Percentiles rank a stretch among this genome's conserved stretches.
These are phyloP conservation scores for Esox masquinongy DNA, from an alignment of 2,797 vertebrate species.

Conservation along the genomic window DNA sequence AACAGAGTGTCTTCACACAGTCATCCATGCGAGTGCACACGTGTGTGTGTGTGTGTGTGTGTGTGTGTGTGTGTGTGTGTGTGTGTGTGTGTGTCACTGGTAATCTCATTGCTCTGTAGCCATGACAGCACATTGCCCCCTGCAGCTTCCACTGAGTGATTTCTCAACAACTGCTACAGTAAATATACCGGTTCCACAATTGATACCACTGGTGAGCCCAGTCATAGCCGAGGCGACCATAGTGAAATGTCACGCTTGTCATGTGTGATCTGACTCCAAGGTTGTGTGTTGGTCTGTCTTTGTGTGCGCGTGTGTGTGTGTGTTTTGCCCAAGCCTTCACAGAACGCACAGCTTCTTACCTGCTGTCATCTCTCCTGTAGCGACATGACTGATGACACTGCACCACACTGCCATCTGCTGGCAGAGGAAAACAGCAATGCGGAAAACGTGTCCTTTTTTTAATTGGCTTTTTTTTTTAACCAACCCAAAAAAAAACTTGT, in stretches of 20 bases:
- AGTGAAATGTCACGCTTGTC: constrained; percentile 63
- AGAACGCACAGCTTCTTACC: constrained; percentile 5
- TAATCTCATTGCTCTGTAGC: constrained; percentile 6
- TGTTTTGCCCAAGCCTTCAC: constrained; percentile 11
- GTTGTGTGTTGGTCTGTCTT: constrained; percentile 17
- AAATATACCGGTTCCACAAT: constrained; percentile 26
- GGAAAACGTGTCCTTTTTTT: background rate
- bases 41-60: background rate
- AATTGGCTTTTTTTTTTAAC: background rate
- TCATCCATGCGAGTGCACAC: background rate
- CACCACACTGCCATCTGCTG: constrained; percentile 65
- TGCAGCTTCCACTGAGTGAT: background rate
- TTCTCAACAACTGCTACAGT: constrained; percentile 10
- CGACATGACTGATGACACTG: background rate
- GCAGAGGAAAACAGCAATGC: constrained; percentile 9
- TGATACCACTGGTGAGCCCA: constrained; percentile 9
- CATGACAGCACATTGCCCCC: constrained; percentile 8
- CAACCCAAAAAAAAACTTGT: background rate
- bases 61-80: background rate
- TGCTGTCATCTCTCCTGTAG: constrained; percentile 7
- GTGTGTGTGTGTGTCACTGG: background rate
- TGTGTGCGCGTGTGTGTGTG: constrained; percentile 5
- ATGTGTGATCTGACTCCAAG: constrained; percentile 26
- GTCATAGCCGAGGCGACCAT: constrained; percentile 41
- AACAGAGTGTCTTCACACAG: background rate